Conservation (phyloP, 2,797 vertebrate species). For the Coregonus sp. region DNA sequence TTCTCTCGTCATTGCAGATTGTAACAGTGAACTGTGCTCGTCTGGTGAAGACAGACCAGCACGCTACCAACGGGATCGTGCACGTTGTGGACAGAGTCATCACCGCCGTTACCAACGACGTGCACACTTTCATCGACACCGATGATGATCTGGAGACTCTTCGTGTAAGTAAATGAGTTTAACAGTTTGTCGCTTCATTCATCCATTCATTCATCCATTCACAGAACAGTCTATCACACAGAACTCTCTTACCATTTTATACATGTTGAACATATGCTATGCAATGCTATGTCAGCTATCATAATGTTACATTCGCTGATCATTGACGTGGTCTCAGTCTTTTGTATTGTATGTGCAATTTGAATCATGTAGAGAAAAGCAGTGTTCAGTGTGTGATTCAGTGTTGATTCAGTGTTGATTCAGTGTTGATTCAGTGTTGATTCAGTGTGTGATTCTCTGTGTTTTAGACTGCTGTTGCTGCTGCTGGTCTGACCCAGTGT, state of each 20-base stretch:
- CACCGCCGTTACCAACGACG: constrained; percentile 86
- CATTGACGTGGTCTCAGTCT: neutral
- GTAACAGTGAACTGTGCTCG: constrained; percentile 96
- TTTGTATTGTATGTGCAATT: neutral
- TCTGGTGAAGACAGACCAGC: constrained; percentile 92
- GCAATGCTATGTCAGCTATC: neutral
- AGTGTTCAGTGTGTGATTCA: neutral
- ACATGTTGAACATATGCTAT: neutral
- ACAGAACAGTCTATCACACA: neutral
- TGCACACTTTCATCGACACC: constrained; percentile 84
- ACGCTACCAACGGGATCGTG: constrained; percentile 95
- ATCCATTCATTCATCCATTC: neutral
- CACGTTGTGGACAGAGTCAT: constrained; percentile 97
- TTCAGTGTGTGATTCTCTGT: neutral
- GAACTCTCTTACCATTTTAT: neutral
- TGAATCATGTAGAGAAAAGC: neutral
- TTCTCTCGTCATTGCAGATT: constrained; percentile 74
- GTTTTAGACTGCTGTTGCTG: constrained; percentile 86
- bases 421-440: neutral
- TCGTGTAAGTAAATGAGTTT: constrained; percentile 72
- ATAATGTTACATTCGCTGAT: too few relatives aligned
- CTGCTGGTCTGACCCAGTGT: constrained; percentile 81
- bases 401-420: too few relatives aligned
- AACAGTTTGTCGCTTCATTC: neutral
- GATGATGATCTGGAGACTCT: constrained; percentile 92